Conservation (phyloP, 2,113 vertebrate species). For the Hylia prasina region DNA sequence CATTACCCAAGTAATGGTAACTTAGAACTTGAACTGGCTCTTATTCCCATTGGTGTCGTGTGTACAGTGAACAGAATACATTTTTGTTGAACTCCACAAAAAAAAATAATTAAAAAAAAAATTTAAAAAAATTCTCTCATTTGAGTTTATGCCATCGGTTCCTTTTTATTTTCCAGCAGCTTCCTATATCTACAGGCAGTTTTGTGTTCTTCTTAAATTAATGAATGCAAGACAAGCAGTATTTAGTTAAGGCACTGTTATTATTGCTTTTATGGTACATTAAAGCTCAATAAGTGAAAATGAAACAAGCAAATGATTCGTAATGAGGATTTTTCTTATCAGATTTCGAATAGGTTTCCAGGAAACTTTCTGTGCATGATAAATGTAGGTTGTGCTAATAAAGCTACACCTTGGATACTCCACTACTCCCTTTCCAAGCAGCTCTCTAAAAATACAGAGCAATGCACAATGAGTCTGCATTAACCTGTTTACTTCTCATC, state of each 20-base stretch:
- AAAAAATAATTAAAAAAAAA: neutral
- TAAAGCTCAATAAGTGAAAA: constrained; percentile 32
- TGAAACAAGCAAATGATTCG: constrained; percentile 31
- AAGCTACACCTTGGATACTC: neutral
- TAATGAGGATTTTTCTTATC: constrained; percentile 41
- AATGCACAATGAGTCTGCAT: neutral
- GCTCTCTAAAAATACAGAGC: neutral
- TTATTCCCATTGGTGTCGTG: constrained; percentile 73
- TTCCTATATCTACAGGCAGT: constrained; percentile 58
- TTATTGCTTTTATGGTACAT: constrained; percentile 10
- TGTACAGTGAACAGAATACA: constrained; percentile 70
- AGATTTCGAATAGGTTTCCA: constrained; percentile 1
- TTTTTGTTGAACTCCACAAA: constrained; percentile 16
- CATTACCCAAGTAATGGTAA: constrained; percentile 74
- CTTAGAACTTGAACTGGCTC: constrained; percentile 71
- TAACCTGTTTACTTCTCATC: neutral
- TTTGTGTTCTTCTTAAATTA: constrained; percentile 60
- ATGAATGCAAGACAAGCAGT: neutral
- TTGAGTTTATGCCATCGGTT: neutral
- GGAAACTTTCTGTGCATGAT: neutral
- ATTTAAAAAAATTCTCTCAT: neutral
- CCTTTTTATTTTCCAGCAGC: constrained; percentile 62
- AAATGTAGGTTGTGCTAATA: neutral
- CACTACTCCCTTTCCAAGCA: neutral
- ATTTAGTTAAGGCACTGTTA: neutral